These are phyloP conservation scores for Centropyge bicolor DNA, from an alignment of 2,797 vertebrate species.

Conservation along the genomic window DNA sequence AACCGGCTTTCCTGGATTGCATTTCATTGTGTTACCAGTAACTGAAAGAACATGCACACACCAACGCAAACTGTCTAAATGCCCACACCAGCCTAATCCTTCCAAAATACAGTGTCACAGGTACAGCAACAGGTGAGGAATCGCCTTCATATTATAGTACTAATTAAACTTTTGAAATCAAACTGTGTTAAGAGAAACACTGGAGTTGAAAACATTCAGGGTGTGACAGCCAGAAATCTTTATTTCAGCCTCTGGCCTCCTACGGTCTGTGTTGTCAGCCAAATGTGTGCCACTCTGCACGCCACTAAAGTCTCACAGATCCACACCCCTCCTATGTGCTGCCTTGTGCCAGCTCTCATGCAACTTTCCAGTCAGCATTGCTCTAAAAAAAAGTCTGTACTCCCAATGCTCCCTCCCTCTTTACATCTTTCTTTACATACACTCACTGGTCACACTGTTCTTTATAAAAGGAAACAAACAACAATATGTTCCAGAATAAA, in stretches of 20 bases:
- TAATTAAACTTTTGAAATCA: constrained; percentile 30
- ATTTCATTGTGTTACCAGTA: neutral
- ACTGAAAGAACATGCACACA: neutral
- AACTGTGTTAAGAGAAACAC: neutral
- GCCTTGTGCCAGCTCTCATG: constrained; percentile 6
- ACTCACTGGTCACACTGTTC: no score
- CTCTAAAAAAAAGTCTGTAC: neutral
- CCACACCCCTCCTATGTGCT: neutral
- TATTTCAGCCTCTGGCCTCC: constrained; percentile 46
- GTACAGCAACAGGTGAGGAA: constrained; percentile 7
- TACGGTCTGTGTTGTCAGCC: constrained; percentile 16
- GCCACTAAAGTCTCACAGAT: constrained; percentile 2
- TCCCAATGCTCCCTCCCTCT: constrained; percentile 5
- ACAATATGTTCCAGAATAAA: constrained; percentile 30
- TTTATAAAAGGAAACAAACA: constrained; percentile 41
- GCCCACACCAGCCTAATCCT: neutral
- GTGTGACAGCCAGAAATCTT: constrained; percentile 30
- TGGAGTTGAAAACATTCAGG: neutral
- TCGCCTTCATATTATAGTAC: neutral
- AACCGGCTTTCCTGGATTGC: constrained; percentile 1
- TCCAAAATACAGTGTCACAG: neutral
- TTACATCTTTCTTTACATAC: neutral
- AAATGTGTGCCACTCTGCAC: constrained; percentile 26
- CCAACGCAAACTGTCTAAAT: neutral
- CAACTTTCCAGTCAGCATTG: constrained; percentile 1